phyloP scores from a whole-genome alignment of 1,140 invertebrate genomes.

The Drosophila sproati region DNA sequence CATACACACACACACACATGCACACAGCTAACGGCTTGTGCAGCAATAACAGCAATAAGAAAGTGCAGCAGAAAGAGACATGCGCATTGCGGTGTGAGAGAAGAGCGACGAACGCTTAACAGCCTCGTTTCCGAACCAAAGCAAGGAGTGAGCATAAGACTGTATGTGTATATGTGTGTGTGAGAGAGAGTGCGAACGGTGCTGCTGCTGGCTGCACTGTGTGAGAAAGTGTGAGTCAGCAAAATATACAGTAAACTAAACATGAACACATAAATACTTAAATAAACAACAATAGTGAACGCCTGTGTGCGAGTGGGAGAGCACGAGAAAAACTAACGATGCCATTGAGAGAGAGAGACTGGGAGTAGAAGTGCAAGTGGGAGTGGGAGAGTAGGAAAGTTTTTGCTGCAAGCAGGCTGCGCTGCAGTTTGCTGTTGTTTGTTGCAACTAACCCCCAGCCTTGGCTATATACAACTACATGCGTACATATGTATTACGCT shows the following conservation, averaged over 20 bases:
- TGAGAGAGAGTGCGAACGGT: constrained; percentile 34
- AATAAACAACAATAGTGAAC: constrained; percentile 80
- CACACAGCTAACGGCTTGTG: constrained; percentile 42
- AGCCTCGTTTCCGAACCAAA: constrained; percentile 2
- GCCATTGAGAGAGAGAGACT: background rate
- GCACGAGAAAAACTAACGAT: background rate
- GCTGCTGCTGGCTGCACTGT: constrained; percentile 10
- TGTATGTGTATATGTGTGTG: background rate
- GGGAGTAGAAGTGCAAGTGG: constrained; percentile 2
- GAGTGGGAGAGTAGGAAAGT: constrained; percentile 29
- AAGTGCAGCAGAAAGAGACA: constrained; percentile 63
- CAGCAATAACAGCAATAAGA: constrained; percentile 24
- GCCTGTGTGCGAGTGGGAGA: constrained; percentile 3
- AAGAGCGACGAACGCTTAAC: constrained; percentile 26
- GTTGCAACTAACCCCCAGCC: constrained; percentile 77
- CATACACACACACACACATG: background rate
- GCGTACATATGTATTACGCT: constrained; percentile 31
- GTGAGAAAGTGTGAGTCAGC: constrained; percentile 52
- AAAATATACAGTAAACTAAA: constrained; percentile 80
- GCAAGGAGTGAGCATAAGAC: background rate
- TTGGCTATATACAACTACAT: constrained; percentile 33
- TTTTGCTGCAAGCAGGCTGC: constrained; percentile 32
- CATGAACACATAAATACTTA: constrained; percentile 83
- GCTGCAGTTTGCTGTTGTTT: constrained; percentile 80
- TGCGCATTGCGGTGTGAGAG: constrained; percentile 52